These are phyloP conservation scores for Panthera uncia DNA, from an alignment of 2,113 vertebrate species.

Conservation along the genomic window DNA sequence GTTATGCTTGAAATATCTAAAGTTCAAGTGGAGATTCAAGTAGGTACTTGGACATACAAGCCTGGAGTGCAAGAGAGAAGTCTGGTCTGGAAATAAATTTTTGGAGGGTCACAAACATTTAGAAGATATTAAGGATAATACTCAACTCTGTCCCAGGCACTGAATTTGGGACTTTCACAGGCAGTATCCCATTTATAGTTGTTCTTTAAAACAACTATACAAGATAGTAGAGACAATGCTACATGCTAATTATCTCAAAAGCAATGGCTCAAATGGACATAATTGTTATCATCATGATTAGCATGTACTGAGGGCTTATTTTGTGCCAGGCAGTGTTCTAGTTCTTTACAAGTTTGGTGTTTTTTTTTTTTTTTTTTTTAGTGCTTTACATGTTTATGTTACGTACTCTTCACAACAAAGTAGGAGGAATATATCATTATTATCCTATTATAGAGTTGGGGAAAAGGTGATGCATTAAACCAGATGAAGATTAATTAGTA, in stretches of 20 bases:
- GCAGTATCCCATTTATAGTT: not conserved
- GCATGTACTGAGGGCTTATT: not conserved
- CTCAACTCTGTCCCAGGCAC: not conserved
- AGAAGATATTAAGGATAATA: not conserved
- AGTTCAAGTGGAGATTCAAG: not conserved
- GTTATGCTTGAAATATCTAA: not conserved
- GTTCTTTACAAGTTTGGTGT: too few relatives aligned
- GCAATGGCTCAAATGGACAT: not conserved
- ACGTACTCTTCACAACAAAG: not conserved
- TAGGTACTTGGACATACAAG: not conserved
- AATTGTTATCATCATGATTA: not conserved
- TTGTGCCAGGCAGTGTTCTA: not conserved
- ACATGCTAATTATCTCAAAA: not conserved
- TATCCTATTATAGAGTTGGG: not conserved
- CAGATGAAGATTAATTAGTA: not conserved
- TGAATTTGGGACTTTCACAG: not conserved
- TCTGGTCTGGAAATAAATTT: not conserved
- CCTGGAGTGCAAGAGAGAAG: not conserved
- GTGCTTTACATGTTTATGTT: not conserved
- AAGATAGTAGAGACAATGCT: not conserved
- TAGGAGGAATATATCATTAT: not conserved
- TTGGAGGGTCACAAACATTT: not conserved
- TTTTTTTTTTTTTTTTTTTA: not conserved
- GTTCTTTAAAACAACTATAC: not conserved
- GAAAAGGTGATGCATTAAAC: not conserved